phyloP scores from a whole-genome alignment of 2,797 vertebrate genomes.

The Pogoniulus pusillus region DNA sequence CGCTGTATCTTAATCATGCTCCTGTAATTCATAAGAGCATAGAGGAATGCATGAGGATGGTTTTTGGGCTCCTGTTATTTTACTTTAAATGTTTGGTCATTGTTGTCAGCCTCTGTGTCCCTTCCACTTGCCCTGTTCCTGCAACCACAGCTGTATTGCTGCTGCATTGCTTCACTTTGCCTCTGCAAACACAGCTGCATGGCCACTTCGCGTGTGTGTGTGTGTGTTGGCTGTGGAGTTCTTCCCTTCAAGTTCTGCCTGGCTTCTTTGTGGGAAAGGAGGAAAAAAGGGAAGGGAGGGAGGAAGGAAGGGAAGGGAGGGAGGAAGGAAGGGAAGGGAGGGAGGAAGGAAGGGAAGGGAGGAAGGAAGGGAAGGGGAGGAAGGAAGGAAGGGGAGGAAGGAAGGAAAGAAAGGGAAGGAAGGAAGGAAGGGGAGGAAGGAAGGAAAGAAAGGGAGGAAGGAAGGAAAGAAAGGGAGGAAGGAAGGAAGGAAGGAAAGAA shows the following conservation, averaged over 20 bases:
- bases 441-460: too few species aligned
- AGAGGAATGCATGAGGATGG: not conserved
- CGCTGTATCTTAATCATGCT: not conserved
- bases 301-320: too few species aligned
- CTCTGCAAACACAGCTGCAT: not conserved
- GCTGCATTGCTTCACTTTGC: not conserved
- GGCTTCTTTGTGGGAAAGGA: not conserved
- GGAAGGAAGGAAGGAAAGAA: too few species aligned
- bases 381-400: too few species aligned
- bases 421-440: too few species aligned
- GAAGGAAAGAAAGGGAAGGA: not conserved
- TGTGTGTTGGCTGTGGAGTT: not conserved
- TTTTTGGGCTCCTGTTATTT: not conserved
- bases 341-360: too few species aligned
- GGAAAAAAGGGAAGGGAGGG: too few species aligned
- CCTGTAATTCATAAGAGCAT: not conserved
- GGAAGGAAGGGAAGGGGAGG: too few species aligned
- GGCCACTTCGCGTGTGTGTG: rapidly evolving
- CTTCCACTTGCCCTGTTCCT: not conserved
- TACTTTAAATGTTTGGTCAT: not conserved
- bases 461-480: too few species aligned
- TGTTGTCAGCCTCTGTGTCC: not conserved
- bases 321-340: too few species aligned
- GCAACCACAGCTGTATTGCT: not conserved
- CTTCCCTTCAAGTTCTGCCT: not conserved